Percentiles rank a stretch among this genome's conserved stretches.
Conservation (phyloP, 2,888 invertebrate species). For the Platerodrilus igneus region DNA sequence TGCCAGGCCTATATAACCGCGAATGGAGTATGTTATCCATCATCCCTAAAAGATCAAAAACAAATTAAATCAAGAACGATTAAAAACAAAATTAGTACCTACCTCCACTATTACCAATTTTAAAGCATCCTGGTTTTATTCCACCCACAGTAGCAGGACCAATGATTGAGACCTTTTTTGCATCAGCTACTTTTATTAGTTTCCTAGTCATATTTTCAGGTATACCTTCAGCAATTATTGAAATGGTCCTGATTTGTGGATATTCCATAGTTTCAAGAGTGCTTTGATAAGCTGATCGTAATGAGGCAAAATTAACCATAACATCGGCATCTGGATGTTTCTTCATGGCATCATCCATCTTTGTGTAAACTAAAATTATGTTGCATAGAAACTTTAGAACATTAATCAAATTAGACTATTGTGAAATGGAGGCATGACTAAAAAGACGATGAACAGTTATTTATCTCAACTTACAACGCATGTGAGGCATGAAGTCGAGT, state of each 20-base stretch:
- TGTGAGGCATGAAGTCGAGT: too few species aligned
- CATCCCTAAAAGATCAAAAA: slow-evolving; percentile 55
- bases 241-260: slow-evolving; percentile 91
- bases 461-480: too few species aligned
- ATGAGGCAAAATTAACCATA: slow-evolving; percentile 94
- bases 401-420: background rate
- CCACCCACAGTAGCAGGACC: slow-evolving; percentile 95
- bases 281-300: slow-evolving; percentile 95
- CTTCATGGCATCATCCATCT: slow-evolving; percentile 93
- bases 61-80: slow-evolving; percentile 1
- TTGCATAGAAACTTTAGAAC: background rate
- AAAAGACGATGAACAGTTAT: too few species aligned
- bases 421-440: too few species aligned
- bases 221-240: slow-evolving; percentile 99
- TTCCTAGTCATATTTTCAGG: slow-evolving; percentile 98
- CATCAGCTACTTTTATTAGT: slow-evolving; percentile 77
- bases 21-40: slow-evolving; percentile 98
- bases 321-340: slow-evolving; percentile 95
- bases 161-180: slow-evolving; percentile 56
- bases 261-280: slow-evolving; percentile 91
- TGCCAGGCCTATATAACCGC: slow-evolving; percentile 92
- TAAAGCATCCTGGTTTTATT: slow-evolving; percentile 97
- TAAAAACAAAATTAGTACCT: too few species aligned
- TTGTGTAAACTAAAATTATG: slow-evolving; percentile 78
- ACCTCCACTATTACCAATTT: slow-evolving; percentile 99